Evolutionary conservation across 2,888 invertebrate species (phyloP).

Genomic region (Pollenia labialis): DNA sequence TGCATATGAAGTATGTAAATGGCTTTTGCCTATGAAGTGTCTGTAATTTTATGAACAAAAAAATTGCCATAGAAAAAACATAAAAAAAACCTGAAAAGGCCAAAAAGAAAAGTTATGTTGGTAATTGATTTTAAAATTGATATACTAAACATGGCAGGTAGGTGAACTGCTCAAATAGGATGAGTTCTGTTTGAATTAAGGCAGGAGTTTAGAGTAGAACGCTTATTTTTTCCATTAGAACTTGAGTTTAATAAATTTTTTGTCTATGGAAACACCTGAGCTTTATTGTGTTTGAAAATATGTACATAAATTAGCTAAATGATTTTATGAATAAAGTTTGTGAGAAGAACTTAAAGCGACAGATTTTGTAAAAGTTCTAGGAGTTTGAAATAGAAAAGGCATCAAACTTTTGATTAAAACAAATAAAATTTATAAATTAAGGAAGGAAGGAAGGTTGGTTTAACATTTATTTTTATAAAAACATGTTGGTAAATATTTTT

Average conservation of each 20-base stretch:
- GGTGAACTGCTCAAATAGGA: constrained; percentile 1
- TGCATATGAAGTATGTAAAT: constrained; percentile 53
- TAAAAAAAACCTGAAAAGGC: constrained; percentile 29
- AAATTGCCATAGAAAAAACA: constrained; percentile 2
- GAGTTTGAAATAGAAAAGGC: too few relatives aligned
- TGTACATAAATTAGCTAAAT: constrained; percentile 33
- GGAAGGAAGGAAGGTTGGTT: too few relatives aligned
- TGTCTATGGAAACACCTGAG: constrained; percentile 46
- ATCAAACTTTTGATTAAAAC: too few relatives aligned
- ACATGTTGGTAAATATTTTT: too few relatives aligned
- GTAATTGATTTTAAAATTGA: constrained; percentile 76
- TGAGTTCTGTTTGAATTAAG: not conserved
- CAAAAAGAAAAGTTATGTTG: constrained; percentile 69
- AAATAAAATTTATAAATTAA: too few relatives aligned
- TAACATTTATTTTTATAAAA: too few relatives aligned
- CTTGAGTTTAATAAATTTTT: constrained; percentile 63
- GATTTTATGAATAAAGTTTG: not conserved
- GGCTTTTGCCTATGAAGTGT: constrained; percentile 30
- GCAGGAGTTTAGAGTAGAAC: constrained; percentile 10
- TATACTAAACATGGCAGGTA: constrained; percentile 62
- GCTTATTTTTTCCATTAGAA: constrained; percentile 10
- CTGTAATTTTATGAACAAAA: constrained; percentile 42
- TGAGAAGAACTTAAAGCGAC: not conserved
- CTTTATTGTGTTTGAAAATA: constrained; percentile 4
- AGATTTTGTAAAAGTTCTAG: not conserved